Percentiles rank a stretch among this genome's conserved stretches.
Conservation (phyloP, 1,140 invertebrate genomes). For the Papilio helenus region DNA sequence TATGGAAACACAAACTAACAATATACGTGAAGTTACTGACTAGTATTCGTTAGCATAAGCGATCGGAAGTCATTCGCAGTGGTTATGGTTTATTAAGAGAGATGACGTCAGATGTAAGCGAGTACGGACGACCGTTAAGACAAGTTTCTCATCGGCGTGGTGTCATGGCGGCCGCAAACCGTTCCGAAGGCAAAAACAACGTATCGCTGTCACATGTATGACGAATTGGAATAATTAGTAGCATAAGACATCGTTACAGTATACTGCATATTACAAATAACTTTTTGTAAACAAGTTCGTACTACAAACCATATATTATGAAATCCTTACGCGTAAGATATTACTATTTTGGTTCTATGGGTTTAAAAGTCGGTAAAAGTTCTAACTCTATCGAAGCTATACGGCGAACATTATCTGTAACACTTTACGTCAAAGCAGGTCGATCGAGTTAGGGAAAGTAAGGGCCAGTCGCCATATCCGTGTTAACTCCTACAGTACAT, state of each 20-base stretch:
- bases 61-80: conserved; percentile 28
- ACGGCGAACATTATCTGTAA: neutral
- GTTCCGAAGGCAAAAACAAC: conserved; percentile 20
- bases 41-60: neutral
- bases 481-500: neutral
- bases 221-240: neutral
- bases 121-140: conserved; percentile 8
- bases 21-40: neutral
- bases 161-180: conserved; percentile 2
- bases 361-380: neutral
- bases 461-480: conserved; percentile 5
- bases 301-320: neutral
- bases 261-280: neutral
- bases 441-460: conserved; percentile 16
- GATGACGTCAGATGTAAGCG: conserved; percentile 26
- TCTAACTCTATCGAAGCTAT: neutral
- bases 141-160: conserved; percentile 25
- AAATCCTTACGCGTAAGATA: neutral
- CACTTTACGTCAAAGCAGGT: neutral
- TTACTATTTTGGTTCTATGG: neutral
- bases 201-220: neutral
- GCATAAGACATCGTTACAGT: neutral
- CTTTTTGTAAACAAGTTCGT: neutral
- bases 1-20: neutral
- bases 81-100: conserved; percentile 4